Evolutionary conservation across 2,888 invertebrate species (phyloP), one percentile per base, ranked within the genome.

Genomic region (Aphidoletes aphidimyza): DNA sequence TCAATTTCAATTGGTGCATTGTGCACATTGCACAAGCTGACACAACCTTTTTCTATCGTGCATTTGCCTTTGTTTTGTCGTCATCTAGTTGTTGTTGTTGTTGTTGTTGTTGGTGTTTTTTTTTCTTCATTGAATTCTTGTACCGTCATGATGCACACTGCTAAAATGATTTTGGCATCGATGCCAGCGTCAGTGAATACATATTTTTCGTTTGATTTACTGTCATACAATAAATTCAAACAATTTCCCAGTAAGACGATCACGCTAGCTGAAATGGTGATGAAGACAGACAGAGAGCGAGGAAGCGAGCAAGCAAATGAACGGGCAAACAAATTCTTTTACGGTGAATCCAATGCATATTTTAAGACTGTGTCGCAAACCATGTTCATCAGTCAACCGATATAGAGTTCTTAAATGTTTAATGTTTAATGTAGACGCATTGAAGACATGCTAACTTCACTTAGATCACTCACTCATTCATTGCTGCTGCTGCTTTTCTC

Each of bases 1-100:
- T 81, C 81, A 81, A 81, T 81, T 81, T 81, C 81, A 37, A 81
- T 81, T 81, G 37, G 81, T 81, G 81, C 81, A 81, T 81, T 81
- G 81, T 37, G 37, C 81, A 5, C 37, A n/a, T n/a, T n/a, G n/a
- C n/a, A 1, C 14, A 30, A 69, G 69, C 37, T n/a, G 81, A 81
- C 81, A 81, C 81, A 37, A 81, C 8, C 37, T 37, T 22, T 37
- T 81, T 8, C 37, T 3, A n/a, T n/a, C n/a, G 14, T 69, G 34
- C 69, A 34, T 49, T 34, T 36, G 69, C 69, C 14, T 45, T 45
- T 14, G 14, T 45, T 45, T 45, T 45, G 45, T 8, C 45, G 9
- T 45, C n/a, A n/a, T n/a, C n/a, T n/a, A n/a, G n/a, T n/a, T n/a
- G n/a, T n/a, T n/a, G n/a, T n/a, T n/a, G n/a, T n/a, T n/a, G n/a